phyloP scores from a whole-genome alignment of 1,140 invertebrate genomes.

The Caerostris extrusa region DNA sequence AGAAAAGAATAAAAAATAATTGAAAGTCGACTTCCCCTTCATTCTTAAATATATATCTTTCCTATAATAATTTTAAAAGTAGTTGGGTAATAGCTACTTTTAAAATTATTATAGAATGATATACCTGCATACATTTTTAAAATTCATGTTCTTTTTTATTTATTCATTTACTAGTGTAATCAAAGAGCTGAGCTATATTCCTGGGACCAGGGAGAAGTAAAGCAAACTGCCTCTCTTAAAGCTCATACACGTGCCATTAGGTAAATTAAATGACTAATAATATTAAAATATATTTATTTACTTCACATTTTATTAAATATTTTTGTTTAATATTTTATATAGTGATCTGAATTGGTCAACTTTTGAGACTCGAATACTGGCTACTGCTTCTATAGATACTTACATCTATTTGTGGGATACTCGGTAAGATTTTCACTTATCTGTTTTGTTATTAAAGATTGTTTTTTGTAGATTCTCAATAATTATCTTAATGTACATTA shows the following conservation, averaged over 20 bases:
- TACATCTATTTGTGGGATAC: slow-evolving; percentile 97
- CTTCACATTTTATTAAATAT: background rate
- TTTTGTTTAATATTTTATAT: slow-evolving; percentile 62
- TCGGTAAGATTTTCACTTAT: slow-evolving; percentile 79
- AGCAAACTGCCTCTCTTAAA: slow-evolving; percentile 87
- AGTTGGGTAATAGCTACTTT: too few relatives aligned
- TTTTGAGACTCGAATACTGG: slow-evolving; percentile 92
- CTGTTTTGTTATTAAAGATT: background rate
- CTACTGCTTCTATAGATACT: slow-evolving; percentile 96
- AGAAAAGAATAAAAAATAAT: too few relatives aligned
- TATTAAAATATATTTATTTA: background rate
- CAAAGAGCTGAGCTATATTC: slow-evolving; percentile 91
- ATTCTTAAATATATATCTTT: too few relatives aligned
- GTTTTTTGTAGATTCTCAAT: background rate
- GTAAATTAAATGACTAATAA: slow-evolving; percentile 73
- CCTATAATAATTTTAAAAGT: too few relatives aligned
- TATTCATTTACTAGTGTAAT: slow-evolving; percentile 80
- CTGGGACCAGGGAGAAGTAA: slow-evolving; percentile 86
- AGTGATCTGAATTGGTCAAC: slow-evolving; percentile 97
- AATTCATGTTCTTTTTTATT: too few relatives aligned
- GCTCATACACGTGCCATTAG: slow-evolving; percentile 92
- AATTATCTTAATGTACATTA: background rate
- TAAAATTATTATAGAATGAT: too few relatives aligned
- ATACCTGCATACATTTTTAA: too few relatives aligned
- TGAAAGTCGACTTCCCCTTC: too few relatives aligned